phyloP scores from a whole-genome alignment of 2,113 vertebrate species.

The Calonectris borealis region DNA sequence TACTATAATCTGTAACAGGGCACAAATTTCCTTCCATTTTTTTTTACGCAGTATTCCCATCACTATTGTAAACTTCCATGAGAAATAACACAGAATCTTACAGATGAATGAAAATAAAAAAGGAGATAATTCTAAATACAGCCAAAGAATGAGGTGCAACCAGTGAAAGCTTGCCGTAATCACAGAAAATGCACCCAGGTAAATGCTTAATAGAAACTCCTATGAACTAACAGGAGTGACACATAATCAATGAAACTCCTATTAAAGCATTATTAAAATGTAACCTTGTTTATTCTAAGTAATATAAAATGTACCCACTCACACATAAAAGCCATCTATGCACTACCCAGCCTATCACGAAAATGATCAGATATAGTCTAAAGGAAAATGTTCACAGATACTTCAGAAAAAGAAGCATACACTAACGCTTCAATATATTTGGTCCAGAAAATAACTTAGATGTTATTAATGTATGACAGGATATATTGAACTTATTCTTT shows the following conservation, averaged over 20 bases:
- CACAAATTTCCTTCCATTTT: background rate
- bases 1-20: background rate
- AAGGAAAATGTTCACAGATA: background rate
- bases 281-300: constrained; percentile 65
- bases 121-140: background rate
- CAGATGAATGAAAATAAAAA: background rate
- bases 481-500: constrained; percentile 15
- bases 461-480: constrained; percentile 17
- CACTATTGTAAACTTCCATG: background rate
- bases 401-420: background rate
- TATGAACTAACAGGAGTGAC: constrained; percentile 51
- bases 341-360: background rate
- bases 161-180: constrained; percentile 39
- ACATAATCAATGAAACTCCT: constrained; percentile 54
- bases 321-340: constrained; percentile 10
- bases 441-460: background rate
- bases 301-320: constrained; percentile 42
- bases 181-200: constrained; percentile 30
- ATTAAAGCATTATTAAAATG: constrained; percentile 63
- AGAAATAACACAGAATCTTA: background rate
- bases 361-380: background rate
- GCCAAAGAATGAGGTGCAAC: background rate
- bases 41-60: background rate
- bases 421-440: background rate
- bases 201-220: constrained; percentile 46